Conservation (phyloP, 1,140 invertebrate species). For the Anastrepha ludens region DNA sequence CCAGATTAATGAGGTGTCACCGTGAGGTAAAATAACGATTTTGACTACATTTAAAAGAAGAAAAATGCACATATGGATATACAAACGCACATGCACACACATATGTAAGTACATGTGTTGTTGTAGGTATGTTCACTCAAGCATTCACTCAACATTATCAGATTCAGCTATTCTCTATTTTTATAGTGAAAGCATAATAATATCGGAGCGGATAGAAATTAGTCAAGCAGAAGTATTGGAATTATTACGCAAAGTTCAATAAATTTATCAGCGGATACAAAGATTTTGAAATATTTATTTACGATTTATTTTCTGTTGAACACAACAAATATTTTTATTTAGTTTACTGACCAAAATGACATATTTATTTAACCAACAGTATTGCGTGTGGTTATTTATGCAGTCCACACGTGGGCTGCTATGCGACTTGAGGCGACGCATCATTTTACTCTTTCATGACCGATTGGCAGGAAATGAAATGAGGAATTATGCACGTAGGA, state of each 20-base stretch:
- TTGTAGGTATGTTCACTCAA: too few relatives aligned
- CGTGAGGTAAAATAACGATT: constrained; percentile 26
- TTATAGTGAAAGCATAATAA: background rate
- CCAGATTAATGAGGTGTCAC: constrained; percentile 33
- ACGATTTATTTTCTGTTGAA: constrained; percentile 25
- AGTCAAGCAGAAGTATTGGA: background rate
- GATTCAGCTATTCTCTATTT: background rate
- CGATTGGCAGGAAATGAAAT: background rate
- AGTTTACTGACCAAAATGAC: background rate
- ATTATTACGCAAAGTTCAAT: constrained; percentile 12
- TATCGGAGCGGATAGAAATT: background rate
- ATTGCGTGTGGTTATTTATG: constrained; percentile 13
- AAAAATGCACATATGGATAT: background rate
- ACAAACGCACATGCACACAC: background rate
- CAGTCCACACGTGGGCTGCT: background rate
- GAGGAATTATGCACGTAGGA: background rate
- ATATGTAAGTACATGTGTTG: background rate
- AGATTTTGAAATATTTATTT: constrained; percentile 39
- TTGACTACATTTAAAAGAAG: background rate
- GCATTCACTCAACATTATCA: background rate
- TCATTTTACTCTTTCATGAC: background rate
- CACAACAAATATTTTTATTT: constrained; percentile 41
- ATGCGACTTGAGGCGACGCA: background rate
- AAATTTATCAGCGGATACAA: background rate
- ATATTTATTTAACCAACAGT: constrained; percentile 23